Percentiles rank a stretch among this genome's conserved stretches.
Conservation (phyloP, 2,797 vertebrate genomes). For the Nyctalus aviator region DNA sequence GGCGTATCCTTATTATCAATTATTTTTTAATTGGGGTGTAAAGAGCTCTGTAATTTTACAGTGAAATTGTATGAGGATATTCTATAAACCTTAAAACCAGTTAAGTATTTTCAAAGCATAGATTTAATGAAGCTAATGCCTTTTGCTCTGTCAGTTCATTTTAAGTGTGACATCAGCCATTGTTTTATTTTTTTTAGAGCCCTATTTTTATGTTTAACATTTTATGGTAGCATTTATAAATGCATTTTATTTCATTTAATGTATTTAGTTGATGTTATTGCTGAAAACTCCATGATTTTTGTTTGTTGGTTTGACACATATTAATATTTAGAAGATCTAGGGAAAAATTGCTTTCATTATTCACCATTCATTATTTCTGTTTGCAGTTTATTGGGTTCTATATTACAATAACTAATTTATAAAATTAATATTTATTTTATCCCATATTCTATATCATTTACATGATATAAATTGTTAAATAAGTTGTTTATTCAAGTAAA, state of each 20-base stretch:
- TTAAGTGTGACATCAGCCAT: neutral
- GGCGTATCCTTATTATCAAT: constrained; percentile 13
- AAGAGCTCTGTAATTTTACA: neutral
- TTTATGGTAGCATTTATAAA: neutral
- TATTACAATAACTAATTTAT: constrained; percentile 47
- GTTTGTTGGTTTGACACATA: neutral
- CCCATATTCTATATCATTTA: neutral
- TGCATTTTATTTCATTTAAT: constrained; percentile 26
- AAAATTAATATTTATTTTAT: constrained; percentile 24
- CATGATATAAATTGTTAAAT: constrained; percentile 32
- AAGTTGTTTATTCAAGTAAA: constrained; percentile 19
- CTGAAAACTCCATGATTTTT: neutral
- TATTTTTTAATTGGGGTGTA: constrained; percentile 42
- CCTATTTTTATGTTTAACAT: constrained; percentile 1
- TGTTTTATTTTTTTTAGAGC: neutral
- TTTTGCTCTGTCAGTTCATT: neutral
- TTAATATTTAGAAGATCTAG: constrained; percentile 54
- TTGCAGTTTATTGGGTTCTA: neutral
- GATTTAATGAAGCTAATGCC: constrained; percentile 3
- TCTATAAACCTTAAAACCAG: neutral
- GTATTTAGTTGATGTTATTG: neutral
- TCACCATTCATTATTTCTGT: constrained; percentile 49
- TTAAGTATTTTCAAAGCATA: neutral
- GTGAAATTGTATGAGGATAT: constrained; percentile 9
- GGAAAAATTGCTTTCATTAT: constrained; percentile 57